Evolutionary conservation across 2,113 vertebrate genomes (phyloP).

Genomic region (Nycticorax nycticorax): DNA sequence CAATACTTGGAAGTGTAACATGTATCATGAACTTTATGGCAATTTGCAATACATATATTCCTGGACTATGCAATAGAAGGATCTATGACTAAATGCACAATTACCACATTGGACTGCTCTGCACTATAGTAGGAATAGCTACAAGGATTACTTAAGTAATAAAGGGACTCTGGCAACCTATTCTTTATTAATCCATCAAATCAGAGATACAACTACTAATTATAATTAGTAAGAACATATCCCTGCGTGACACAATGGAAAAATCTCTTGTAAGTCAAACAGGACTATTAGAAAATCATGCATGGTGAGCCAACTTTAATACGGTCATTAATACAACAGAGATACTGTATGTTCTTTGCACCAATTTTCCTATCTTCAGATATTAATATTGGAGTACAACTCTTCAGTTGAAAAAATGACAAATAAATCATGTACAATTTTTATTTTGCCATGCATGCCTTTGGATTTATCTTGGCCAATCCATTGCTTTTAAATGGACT

Average conservation of each 20-base stretch:
- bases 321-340: background rate
- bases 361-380: background rate
- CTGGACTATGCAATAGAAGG: background rate
- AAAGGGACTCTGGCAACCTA: background rate
- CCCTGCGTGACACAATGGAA: background rate
- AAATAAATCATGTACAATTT: background rate
- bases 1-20: background rate
- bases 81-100: background rate
- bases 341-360: background rate
- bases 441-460: background rate
- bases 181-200: background rate
- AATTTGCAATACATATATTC: background rate
- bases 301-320: background rate
- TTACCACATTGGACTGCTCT: accelerated
- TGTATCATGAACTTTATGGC: background rate
- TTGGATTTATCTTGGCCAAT: background rate
- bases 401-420: background rate
- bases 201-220: background rate
- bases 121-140: background rate
- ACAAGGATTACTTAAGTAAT: background rate
- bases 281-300: background rate
- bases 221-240: background rate
- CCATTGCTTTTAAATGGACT: background rate
- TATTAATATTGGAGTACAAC: background rate
- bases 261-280: background rate